Evolutionary conservation across 2,888 invertebrate species (phyloP).

Genomic region (Erebia palarica): DNA sequence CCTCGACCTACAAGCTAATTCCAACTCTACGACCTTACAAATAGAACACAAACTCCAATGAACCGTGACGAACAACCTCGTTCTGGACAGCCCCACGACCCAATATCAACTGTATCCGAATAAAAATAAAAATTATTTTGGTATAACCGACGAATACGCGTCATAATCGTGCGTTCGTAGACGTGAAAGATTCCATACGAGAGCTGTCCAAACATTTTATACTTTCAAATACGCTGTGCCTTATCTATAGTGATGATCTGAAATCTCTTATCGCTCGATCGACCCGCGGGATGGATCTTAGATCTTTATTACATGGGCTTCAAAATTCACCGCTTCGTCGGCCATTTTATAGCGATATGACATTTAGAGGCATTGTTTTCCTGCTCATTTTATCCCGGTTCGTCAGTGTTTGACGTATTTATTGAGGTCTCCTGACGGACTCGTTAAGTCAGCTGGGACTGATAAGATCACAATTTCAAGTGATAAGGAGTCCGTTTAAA

Average conservation of each 20-base stretch:
- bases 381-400: constrained; percentile 62
- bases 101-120: constrained; percentile 49
- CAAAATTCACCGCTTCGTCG: constrained; percentile 47
- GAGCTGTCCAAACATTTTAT: constrained; percentile 82
- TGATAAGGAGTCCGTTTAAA: constrained; percentile 43
- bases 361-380: constrained; percentile 73
- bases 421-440: constrained; percentile 58
- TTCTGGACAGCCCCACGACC: constrained; percentile 44
- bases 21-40: constrained; percentile 45
- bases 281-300: constrained; percentile 73
- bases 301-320: constrained; percentile 79
- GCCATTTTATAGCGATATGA: constrained; percentile 63
- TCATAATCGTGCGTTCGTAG: constrained; percentile 74
- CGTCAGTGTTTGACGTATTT: constrained; percentile 72
- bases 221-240: constrained; percentile 77
- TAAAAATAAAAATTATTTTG: constrained; percentile 47
- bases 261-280: constrained; percentile 72
- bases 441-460: constrained; percentile 56
- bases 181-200: constrained; percentile 79
- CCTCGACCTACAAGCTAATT: constrained; percentile 46
- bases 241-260: constrained; percentile 80
- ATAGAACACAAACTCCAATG: constrained; percentile 50
- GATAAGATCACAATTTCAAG: constrained; percentile 65
- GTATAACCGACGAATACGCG: constrained; percentile 48
- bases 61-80: constrained; percentile 43